Evolutionary conservation across 2,888 invertebrate genomes (phyloP), one percentile per base, ranked within the genome.

Genomic region (Allygus modestus): DNA sequence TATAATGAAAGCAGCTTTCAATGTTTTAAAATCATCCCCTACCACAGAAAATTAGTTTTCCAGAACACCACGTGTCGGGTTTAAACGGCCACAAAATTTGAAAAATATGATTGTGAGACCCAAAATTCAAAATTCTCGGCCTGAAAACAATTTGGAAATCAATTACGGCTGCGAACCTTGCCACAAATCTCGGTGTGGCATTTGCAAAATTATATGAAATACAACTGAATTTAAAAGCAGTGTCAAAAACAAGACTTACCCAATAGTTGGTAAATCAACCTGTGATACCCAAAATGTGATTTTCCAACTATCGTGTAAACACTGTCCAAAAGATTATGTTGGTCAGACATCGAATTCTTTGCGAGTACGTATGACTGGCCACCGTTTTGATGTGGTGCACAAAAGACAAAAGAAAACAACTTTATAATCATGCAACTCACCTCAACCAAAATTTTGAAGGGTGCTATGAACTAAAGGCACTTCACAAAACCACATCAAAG

Each of bases 71-170:
- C 23, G 58, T 58, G 58, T 23, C 7, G 26, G 5, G 7, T 58
- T 58, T 58, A 23, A 23, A 58, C 5, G 58, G 26, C 58, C 58
- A 23, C 20, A 23, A 46, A 15, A 46, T 46, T 46, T 15, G 17
- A 46, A 46, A 46, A 46, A 46, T 37, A 37, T 37, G 37, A 7
- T 37, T 4, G 11, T 37, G 46, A 46, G 46, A 46, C 17, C 20
- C 23, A 58, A 58, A 58, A 58, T 23, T 58, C 58, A 58, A 58
- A 58, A 9, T 58, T 23, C 58, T 58, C 58, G 20, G 58, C 58
- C 58, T 58, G 5, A 20, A 58, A 58, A 58, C n/a, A 12, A 58
- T 58, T 58, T 46, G 46, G 46, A 15, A 15, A 46, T 9, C 58
- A 23, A 58, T 23, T 20, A 58, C 15, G 58, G 58, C 4, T 58